Conservation (phyloP, 2,888 invertebrate genomes). For the Campoplex nolae region DNA sequence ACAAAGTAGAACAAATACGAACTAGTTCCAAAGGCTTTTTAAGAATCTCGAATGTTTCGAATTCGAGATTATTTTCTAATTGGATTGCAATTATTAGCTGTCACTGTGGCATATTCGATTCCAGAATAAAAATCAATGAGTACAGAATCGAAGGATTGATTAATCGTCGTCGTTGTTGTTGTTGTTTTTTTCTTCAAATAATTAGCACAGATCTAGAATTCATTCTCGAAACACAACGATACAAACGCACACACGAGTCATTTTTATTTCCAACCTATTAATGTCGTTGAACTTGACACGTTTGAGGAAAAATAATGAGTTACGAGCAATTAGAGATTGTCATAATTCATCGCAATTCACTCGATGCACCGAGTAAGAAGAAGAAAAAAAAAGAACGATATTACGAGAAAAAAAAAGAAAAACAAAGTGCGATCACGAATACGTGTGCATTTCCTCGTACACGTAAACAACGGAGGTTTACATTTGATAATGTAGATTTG, state of each 20-base stretch:
- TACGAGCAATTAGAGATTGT: slow-evolving; percentile 22
- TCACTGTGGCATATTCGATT: neutral
- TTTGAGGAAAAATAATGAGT: slow-evolving; percentile 7
- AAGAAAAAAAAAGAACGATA: neutral
- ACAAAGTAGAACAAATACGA: neutral
- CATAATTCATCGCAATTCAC: slow-evolving; percentile 5
- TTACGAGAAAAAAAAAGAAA: slow-evolving; percentile 23
- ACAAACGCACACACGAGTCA: neutral
- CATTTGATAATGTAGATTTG: slow-evolving; percentile 61
- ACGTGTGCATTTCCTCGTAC: slow-evolving; percentile 20
- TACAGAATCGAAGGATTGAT: neutral
- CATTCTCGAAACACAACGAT: neutral
- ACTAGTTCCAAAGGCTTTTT: neutral
- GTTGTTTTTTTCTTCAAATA: neutral
- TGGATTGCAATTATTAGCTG: neutral
- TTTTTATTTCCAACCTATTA: slow-evolving; percentile 19
- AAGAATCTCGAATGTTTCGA: neutral
- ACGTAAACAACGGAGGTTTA: slow-evolving; percentile 54
- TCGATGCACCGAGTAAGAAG: neutral
- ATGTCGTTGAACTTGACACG: slow-evolving; percentile 39
- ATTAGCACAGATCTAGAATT: neutral
- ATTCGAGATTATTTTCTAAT: neutral
- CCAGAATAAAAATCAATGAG: too few species aligned
- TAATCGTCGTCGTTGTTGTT: too few species aligned
- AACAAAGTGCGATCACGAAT: slow-evolving; percentile 17